phyloP scores from a whole-genome alignment of 2,888 invertebrate genomes.

The Prionchulus punctatus region DNA sequence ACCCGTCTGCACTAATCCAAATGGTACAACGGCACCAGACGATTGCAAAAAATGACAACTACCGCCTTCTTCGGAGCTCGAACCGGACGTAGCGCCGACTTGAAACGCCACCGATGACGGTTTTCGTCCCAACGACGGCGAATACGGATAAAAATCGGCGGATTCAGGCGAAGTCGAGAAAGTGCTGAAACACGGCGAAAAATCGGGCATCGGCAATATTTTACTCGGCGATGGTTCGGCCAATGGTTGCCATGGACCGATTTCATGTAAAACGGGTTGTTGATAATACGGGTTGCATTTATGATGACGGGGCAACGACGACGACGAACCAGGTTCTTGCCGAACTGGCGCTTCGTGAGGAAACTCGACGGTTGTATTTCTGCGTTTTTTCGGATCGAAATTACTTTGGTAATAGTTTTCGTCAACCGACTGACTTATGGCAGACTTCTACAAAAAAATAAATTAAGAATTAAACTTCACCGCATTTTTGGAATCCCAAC shows the following conservation, averaged over 20 bases:
- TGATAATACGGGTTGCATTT: too few relatives aligned
- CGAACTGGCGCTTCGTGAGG: too few relatives aligned
- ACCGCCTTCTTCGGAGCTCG: neutral
- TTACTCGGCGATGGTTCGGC: neutral
- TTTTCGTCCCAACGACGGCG: neutral
- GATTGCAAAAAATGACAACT: neutral
- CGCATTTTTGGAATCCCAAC: neutral
- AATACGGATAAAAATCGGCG: neutral
- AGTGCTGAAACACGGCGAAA: constrained; percentile 7
- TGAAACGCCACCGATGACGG: neutral
- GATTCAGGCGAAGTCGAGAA: constrained; percentile 11
- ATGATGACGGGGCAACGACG: too few relatives aligned
- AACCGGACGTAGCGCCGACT: neutral
- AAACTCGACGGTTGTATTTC: too few relatives aligned
- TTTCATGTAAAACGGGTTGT: neutral
- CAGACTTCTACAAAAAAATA: too few relatives aligned
- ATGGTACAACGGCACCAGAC: neutral
- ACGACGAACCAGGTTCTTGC: too few relatives aligned
- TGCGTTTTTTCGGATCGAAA: too few relatives aligned
- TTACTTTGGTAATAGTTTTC: too few relatives aligned
- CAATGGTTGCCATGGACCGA: neutral
- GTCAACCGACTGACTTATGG: too few relatives aligned
- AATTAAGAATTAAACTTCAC: too few relatives aligned
- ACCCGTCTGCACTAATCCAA: too few relatives aligned
- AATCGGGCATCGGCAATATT: constrained; percentile 1